A percentile compares a stretch with the other conserved stretches of the same genome.
Evolutionary conservation across 2,888 invertebrate genomes (phyloP).

Genomic region (Drosophila villosipedis): DNA sequence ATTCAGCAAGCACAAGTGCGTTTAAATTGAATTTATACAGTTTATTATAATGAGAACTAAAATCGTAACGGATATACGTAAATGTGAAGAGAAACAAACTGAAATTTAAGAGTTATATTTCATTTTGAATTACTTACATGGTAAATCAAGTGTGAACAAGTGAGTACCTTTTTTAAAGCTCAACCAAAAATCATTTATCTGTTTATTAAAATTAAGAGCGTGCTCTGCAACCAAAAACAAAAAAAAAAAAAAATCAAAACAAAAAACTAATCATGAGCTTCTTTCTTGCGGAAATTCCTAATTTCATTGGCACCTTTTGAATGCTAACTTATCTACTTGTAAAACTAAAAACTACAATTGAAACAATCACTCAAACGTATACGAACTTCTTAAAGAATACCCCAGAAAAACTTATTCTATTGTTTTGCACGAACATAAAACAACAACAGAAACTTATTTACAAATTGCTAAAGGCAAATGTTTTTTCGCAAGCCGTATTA

Average conservation of each 20-base stretch:
- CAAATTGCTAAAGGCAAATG: constrained; percentile 59
- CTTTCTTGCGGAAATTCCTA: constrained; percentile 45
- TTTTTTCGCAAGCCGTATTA: constrained; percentile 53
- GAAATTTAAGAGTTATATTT: constrained; percentile 71
- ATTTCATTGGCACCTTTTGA: constrained; percentile 41
- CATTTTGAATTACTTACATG: constrained; percentile 23
- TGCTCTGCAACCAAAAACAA: constrained; percentile 5
- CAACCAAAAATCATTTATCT: constrained; percentile 40
- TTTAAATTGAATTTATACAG: constrained; percentile 81
- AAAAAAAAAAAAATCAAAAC: not conserved
- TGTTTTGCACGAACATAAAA: constrained; percentile 66
- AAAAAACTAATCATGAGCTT: constrained; percentile 52
- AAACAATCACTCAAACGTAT: constrained; percentile 82
- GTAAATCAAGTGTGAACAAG: constrained; percentile 22
- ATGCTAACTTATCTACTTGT: constrained; percentile 48
- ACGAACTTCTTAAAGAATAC: constrained; percentile 81
- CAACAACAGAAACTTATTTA: constrained; percentile 68
- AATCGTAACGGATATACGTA: constrained; percentile 82
- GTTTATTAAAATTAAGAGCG: constrained; percentile 20
- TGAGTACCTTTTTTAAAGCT: constrained; percentile 57
- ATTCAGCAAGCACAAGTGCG: constrained; percentile 63
- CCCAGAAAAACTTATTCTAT: constrained; percentile 54
- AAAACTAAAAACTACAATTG: constrained; percentile 53
- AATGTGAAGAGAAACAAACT: constrained; percentile 74
- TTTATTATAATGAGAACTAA: constrained; percentile 42